A percentile compares a stretch with the other conserved stretches of the same genome.
Conservation (phyloP, 2,888 invertebrate species). For the Spodoptera littoralis region DNA sequence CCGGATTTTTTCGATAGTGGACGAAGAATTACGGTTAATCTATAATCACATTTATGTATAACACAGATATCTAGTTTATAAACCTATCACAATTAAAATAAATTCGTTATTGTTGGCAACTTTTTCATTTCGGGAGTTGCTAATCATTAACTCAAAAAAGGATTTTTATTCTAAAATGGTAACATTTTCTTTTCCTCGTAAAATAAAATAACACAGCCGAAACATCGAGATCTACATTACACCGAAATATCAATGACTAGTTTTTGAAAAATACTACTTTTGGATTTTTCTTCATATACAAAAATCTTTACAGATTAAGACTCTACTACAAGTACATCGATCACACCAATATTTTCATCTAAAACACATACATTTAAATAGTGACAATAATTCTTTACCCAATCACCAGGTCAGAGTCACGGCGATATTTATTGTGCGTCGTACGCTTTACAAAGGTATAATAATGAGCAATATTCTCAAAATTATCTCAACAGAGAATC, state of each 20-base stretch:
- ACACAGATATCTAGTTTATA: conserved; percentile 62
- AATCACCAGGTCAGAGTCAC: conserved; percentile 37
- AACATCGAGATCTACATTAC: conserved; percentile 78
- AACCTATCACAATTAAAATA: conserved; percentile 61
- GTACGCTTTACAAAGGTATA: conserved; percentile 46
- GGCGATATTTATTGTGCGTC: conserved; percentile 47
- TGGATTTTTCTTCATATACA: conserved; percentile 35
- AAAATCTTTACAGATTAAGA: conserved; percentile 37
- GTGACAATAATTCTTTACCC: conserved; percentile 44
- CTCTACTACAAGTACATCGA: conserved; percentile 60
- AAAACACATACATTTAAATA: conserved; percentile 64
- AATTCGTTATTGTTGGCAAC: conserved; percentile 67
- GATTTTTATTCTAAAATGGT: conserved; percentile 47
- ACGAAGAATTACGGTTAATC: conserved; percentile 27
- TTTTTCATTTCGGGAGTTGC: conserved; percentile 49
- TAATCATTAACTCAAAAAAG: conserved; percentile 46
- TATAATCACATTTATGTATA: conserved; percentile 67
- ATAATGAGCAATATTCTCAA: conserved; percentile 56
- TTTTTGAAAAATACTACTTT: conserved; percentile 52
- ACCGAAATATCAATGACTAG: conserved; percentile 69
- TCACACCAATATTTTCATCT: conserved; percentile 64
- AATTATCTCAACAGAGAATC: conserved; percentile 59
- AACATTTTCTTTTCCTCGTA: conserved; percentile 48
- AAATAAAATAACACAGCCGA: conserved; percentile 81
- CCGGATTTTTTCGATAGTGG: conserved; percentile 13